These are phyloP conservation scores for Archilochus colubris DNA, from an alignment of 2,113 vertebrate genomes.

Conservation along the genomic window DNA sequence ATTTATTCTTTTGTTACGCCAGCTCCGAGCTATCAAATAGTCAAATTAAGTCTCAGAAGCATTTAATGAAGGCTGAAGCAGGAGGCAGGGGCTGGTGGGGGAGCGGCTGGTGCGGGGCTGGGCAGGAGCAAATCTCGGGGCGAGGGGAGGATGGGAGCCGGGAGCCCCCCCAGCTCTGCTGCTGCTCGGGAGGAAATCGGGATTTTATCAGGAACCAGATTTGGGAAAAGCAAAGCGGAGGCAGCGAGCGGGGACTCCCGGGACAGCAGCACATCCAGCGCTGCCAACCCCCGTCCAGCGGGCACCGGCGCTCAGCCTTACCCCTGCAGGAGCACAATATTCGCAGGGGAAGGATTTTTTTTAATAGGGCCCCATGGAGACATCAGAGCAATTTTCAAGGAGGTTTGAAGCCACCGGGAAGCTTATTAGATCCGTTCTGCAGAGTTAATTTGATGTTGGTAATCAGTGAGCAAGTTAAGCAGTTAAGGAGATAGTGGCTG, in stretches of 20 bases:
- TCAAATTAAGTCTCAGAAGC: not conserved
- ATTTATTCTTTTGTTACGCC: conserved; percentile 19
- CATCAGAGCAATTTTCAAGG: conserved; percentile 58
- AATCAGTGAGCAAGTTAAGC: conserved; percentile 53
- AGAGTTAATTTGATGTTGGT: conserved; percentile 62
- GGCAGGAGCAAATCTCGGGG: no score
- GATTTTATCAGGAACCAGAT: not conserved
- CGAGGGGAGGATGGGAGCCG: no score
- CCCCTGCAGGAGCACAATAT: fast-evolving
- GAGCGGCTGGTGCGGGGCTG: not conserved
- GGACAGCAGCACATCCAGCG: not conserved
- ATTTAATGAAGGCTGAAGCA: not conserved
- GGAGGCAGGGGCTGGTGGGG: not conserved
- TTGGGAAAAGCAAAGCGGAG: not conserved
- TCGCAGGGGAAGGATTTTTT: conserved; percentile 1
- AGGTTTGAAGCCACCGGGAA: conserved; percentile 37
- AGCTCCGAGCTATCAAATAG: not conserved
- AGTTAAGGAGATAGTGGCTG: conserved; percentile 31
- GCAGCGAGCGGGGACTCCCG: not conserved
- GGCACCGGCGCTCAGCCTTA: not conserved
- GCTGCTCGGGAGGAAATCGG: not conserved
- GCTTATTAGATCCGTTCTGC: conserved; percentile 57
- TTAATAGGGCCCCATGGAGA: conserved; percentile 57
- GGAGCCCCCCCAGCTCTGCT: not conserved
- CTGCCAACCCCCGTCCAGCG: fast-evolving